Conservation (phyloP, 1,140 invertebrate genomes). For the Samia ricini region DNA sequence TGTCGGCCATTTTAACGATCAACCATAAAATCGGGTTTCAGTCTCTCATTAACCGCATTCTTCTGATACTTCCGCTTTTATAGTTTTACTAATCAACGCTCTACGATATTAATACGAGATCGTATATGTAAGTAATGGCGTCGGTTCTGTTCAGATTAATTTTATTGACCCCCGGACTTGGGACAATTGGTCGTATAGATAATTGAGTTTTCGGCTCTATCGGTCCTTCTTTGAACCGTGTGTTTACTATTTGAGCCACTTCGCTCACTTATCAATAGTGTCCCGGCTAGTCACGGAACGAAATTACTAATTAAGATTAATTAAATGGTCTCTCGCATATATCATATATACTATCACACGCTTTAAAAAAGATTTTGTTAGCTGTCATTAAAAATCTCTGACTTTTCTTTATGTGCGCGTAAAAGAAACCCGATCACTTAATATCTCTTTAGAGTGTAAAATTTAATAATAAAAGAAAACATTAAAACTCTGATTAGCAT, state of each 20-base stretch:
- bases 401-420: conserved; percentile 3
- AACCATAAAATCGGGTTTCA: conserved; percentile 71
- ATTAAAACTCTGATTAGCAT: conserved; percentile 15
- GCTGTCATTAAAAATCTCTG: background rate
- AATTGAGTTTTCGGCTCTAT: conserved; percentile 46
- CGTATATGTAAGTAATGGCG: conserved; percentile 57
- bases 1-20: conserved; percentile 72
- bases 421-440: conserved; percentile 13
- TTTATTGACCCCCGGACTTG: conserved; percentile 43
- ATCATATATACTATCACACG: background rate
- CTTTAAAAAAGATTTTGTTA: conserved; percentile 8
- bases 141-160: conserved; percentile 65
- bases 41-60: conserved; percentile 75
- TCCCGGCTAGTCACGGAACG: conserved; percentile 17
- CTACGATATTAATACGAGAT: conserved; percentile 70
- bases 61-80: conserved; percentile 75
- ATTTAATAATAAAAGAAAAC: conserved; percentile 19
- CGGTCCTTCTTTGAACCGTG: conserved; percentile 34
- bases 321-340: conserved; percentile 19
- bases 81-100: conserved; percentile 77
- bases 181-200: conserved; percentile 52
- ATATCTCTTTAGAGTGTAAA: conserved; percentile 12
- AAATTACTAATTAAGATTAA: conserved; percentile 48
- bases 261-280: conserved; percentile 31
- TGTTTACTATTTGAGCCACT: conserved; percentile 52